A percentile compares a stretch with the other conserved stretches of the same genome.
Evolutionary conservation across 2,888 invertebrate genomes (phyloP).

Genomic region (Mechanitis mazaeus): DNA sequence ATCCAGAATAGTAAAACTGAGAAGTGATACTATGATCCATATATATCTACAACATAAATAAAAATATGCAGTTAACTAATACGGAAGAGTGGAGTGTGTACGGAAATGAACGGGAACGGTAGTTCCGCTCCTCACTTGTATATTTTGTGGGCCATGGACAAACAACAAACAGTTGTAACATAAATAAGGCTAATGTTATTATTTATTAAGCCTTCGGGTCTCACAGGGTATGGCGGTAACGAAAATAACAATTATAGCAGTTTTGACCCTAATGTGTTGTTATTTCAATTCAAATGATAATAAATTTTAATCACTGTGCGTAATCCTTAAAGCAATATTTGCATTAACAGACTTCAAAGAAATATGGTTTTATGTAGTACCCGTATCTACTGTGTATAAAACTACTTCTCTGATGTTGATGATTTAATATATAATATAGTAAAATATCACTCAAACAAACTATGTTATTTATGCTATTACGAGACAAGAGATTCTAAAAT

Average conservation of each 20-base stretch:
- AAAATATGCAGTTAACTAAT: constrained; percentile 48
- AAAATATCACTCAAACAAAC: too few relatives aligned
- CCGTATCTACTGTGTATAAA: too few relatives aligned
- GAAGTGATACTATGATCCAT: too few relatives aligned
- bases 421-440: too few relatives aligned
- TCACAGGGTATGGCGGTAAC: not conserved
- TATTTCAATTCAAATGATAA: not conserved
- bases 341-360: too few relatives aligned
- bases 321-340: too few relatives aligned
- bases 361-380: too few relatives aligned
- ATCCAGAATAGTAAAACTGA: too few relatives aligned
- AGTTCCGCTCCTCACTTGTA: constrained; percentile 41
- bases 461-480: too few relatives aligned
- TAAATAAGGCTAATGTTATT: constrained; percentile 17
- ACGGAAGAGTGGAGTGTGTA: constrained; percentile 45
- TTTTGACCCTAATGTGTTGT: not conserved
- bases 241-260: constrained; percentile 1
- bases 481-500: too few relatives aligned
- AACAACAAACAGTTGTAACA: constrained; percentile 35
- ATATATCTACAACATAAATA: not conserved
- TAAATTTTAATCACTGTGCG: too few relatives aligned
- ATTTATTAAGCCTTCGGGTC: constrained; percentile 12
- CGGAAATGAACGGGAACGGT: constrained; percentile 61
- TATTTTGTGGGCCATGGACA: constrained; percentile 37
- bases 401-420: too few relatives aligned